Percentiles rank a stretch among this genome's conserved stretches.
Conservation (phyloP, 2,888 invertebrate genomes). For the Drosophila mulleri region DNA sequence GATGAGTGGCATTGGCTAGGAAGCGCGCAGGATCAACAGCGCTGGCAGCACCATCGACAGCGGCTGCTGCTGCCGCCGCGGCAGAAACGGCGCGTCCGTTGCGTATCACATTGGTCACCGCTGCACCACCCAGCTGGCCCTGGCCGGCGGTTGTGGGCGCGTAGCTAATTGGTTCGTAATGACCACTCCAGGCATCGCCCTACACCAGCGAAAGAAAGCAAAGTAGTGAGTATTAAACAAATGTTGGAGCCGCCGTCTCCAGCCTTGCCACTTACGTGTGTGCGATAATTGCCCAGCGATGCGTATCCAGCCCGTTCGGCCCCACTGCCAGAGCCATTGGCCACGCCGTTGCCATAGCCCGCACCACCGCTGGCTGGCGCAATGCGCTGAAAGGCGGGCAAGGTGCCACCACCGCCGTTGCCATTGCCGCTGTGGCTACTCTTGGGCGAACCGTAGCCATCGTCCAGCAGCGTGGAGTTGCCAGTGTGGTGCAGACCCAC, state of each 20-base stretch:
- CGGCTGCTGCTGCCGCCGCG: constrained; percentile 66
- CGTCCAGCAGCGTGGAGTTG: constrained; percentile 67
- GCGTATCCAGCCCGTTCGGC: constrained; percentile 77
- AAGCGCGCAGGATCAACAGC: constrained; percentile 58
- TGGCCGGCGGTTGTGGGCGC: constrained; percentile 66
- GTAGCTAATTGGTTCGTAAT: constrained; percentile 83
- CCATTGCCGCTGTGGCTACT: constrained; percentile 77
- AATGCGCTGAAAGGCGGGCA: constrained; percentile 84
- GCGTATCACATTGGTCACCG: constrained; percentile 81
- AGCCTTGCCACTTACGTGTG: constrained; percentile 76
- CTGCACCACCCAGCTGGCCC: constrained; percentile 62
- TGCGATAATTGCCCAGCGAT: constrained; percentile 82
- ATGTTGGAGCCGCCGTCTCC: neutral
- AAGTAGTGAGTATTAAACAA: neutral
- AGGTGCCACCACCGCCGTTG: constrained; percentile 72
- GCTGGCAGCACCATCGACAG: constrained; percentile 42
- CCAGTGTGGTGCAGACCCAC: constrained; percentile 57
- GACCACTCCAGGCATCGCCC: constrained; percentile 80
- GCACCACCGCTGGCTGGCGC: constrained; percentile 61
- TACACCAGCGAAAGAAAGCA: constrained; percentile 40
- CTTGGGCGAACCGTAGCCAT: constrained; percentile 83
- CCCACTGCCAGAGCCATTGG: constrained; percentile 65
- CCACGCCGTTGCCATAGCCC: constrained; percentile 63
- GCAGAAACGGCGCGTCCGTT: constrained; percentile 73
- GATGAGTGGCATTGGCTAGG: constrained; percentile 84